These are phyloP conservation scores for Lucilia sericata DNA, from an alignment of 1,140 invertebrate species.

Conservation along the genomic window DNA sequence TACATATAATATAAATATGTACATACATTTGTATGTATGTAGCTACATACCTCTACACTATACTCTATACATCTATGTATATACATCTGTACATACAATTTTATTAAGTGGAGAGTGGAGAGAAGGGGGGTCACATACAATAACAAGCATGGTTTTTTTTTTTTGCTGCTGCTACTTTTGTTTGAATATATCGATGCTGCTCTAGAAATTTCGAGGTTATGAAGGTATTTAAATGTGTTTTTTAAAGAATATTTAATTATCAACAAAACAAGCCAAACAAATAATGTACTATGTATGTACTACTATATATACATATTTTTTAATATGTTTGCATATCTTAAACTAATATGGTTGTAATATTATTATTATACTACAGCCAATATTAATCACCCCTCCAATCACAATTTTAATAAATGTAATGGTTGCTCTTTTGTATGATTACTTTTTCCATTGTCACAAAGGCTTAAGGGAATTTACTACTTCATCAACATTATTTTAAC, in stretches of 20 bases:
- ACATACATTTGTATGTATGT: background rate
- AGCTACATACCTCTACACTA: background rate
- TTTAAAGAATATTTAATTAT: background rate
- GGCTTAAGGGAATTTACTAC: no score
- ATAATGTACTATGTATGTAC: background rate
- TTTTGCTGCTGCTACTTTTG: slow-evolving; percentile 7
- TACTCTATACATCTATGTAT: background rate
- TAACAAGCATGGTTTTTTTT: background rate
- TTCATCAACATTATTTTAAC: no score
- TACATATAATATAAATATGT: background rate
- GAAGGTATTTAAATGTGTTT: background rate
- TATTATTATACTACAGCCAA: no score
- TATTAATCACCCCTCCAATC: no score
- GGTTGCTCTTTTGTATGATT: no score
- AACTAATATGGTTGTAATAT: no score
- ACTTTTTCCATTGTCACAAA: no score
- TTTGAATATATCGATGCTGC: slow-evolving; percentile 7
- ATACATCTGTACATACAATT: background rate
- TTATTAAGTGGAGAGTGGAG: background rate
- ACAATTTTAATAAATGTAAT: no score
- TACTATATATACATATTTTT: no score
- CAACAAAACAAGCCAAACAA: background rate
- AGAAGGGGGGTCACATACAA: background rate
- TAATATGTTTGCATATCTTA: no score
- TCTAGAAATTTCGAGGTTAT: slow-evolving; percentile 26